Conservation (phyloP, 2,113 vertebrate genomes). For the Astur gentilis region DNA sequence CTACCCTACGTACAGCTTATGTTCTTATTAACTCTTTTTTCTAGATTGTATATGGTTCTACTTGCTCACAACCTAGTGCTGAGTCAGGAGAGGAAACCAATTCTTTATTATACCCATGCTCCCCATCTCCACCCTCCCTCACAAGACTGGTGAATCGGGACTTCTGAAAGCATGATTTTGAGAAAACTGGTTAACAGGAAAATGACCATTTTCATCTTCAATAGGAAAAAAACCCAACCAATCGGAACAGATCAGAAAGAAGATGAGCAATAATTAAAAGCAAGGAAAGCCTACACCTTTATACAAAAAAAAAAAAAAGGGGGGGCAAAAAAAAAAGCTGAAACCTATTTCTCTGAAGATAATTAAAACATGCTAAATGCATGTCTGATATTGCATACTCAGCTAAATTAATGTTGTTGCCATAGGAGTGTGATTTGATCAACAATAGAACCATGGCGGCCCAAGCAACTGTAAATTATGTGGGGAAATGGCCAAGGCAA, state of each 20-base stretch:
- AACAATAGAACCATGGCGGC: not conserved
- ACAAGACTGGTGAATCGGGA: not conserved
- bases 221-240: not conserved
- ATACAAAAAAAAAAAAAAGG: not conserved
- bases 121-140: not conserved
- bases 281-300: not conserved
- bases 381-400: not conserved
- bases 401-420: not conserved
- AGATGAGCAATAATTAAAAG: not conserved
- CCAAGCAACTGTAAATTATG: rapidly evolving
- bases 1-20: not conserved
- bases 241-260: not conserved
- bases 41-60: not conserved
- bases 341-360: not conserved
- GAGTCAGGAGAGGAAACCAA: not conserved
- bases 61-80: not conserved
- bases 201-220: not conserved
- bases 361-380: not conserved
- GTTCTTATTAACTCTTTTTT: not conserved
- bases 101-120: not conserved
- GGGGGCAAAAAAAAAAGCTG: not conserved
- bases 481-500: not conserved
- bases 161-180: not conserved
- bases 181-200: not conserved
- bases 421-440: not conserved